A percentile compares a stretch with the other conserved stretches of the same genome.
These are phyloP conservation scores for Stenodema calcarata DNA, from an alignment of 2,888 invertebrate species.

Conservation along the genomic window DNA sequence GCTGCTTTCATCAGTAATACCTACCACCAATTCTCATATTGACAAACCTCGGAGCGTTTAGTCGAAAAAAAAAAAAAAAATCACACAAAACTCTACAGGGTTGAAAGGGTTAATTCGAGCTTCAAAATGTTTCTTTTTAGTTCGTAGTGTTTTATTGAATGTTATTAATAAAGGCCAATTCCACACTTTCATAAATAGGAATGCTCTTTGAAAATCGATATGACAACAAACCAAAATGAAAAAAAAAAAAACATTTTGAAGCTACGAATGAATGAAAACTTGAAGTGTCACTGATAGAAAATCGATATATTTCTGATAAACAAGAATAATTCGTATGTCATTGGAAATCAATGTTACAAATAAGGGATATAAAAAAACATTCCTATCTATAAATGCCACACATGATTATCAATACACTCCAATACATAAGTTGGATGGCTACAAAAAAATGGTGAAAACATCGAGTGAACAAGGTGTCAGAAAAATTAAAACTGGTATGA, in stretches of 20 bases:
- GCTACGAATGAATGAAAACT: slow-evolving; percentile 45
- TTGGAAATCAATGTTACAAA: not conserved
- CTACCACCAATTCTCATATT: too few species aligned
- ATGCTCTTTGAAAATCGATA: slow-evolving; percentile 44
- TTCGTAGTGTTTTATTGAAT: not conserved
- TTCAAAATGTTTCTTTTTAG: slow-evolving; percentile 55
- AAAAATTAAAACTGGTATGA: not conserved
- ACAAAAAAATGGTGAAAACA: not conserved
- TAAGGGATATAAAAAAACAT: slow-evolving; percentile 53
- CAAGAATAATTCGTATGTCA: not conserved
- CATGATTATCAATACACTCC: slow-evolving; percentile 28
- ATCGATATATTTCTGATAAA: not conserved
- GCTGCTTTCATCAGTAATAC: not conserved
- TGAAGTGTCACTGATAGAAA: not conserved
- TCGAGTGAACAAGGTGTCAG: not conserved
- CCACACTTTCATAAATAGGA: slow-evolving; percentile 56
- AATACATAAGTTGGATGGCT: not conserved
- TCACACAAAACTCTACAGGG: not conserved
- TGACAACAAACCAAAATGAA: too few species aligned
- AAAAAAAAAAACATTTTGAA: slow-evolving; percentile 57
- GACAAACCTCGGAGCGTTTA: not conserved
- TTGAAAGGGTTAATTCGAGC: slow-evolving; percentile 50
- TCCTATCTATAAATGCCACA: slow-evolving; percentile 57
- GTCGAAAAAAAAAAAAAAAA: not conserved
- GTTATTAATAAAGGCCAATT: slow-evolving; percentile 16